A percentile compares a stretch with the other conserved stretches of the same genome.
Conservation (phyloP, 2,113 vertebrate genomes). For the Tragelaphus buxtoni region DNA sequence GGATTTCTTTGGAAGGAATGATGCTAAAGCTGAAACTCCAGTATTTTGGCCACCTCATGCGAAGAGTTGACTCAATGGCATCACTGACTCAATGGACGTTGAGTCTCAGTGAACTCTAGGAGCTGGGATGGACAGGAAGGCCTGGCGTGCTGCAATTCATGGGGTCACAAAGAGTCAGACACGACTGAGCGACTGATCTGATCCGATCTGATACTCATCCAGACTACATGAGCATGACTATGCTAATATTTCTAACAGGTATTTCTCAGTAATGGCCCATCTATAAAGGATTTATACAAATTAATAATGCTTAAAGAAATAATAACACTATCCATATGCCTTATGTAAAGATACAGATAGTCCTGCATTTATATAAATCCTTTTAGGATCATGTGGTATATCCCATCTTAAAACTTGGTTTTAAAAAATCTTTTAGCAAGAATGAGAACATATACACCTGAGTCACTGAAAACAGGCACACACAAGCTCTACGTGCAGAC, state of each 20-base stretch:
- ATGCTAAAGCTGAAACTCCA: no score
- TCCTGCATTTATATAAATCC: neutral
- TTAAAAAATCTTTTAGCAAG: neutral
- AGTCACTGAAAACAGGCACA: neutral
- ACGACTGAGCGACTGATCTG: no score
- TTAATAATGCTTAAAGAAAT: neutral
- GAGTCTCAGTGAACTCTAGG: no score
- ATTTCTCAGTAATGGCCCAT: neutral
- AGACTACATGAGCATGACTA: neutral
- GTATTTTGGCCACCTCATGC: no score
- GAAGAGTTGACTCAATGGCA: no score
- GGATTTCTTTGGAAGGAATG: no score
- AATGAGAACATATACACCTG: neutral
- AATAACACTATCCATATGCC: neutral
- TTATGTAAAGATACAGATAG: slow-evolving; percentile 4
- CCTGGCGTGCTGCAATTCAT: no score
- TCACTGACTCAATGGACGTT: no score
- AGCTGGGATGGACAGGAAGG: no score
- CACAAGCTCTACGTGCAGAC: neutral
- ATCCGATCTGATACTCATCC: neutral
- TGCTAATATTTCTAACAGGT: neutral
- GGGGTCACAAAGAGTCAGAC: no score
- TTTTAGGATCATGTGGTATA: neutral
- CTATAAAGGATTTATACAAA: neutral
- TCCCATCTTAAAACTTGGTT: neutral